Conservation (phyloP, 1,140 invertebrate species). For the Onthophagus taurus region DNA sequence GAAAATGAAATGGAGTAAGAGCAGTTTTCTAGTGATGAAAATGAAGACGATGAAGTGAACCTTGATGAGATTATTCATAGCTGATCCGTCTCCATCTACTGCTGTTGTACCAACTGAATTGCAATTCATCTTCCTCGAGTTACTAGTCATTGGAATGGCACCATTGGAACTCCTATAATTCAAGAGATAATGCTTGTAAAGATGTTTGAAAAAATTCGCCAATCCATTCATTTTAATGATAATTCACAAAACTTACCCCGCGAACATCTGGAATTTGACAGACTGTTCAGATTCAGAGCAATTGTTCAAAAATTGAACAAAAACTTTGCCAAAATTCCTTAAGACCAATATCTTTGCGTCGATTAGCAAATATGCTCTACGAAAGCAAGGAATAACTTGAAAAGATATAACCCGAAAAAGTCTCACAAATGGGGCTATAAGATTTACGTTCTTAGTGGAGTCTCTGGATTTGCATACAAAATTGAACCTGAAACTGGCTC, state of each 20-base stretch:
- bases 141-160: too few relatives aligned
- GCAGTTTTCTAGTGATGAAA: too few relatives aligned
- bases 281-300: constrained; percentile 33
- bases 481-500: constrained; percentile 15
- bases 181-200: too few relatives aligned
- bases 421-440: constrained; percentile 39
- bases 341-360: constrained; percentile 15
- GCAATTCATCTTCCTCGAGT: too few relatives aligned
- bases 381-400: constrained; percentile 16
- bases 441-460: constrained; percentile 19
- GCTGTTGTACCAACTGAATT: too few relatives aligned
- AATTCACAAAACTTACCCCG: constrained; percentile 21
- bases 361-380: constrained; percentile 21
- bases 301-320: constrained; percentile 33
- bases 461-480: constrained; percentile 18
- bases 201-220: constrained; percentile 33
- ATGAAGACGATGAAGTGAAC: too few relatives aligned
- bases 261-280: constrained; percentile 28
- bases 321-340: constrained; percentile 26
- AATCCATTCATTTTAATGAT: constrained; percentile 30
- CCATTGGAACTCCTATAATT: too few relatives aligned
- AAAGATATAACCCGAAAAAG: constrained; percentile 27
- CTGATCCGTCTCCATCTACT: too few relatives aligned
- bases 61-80: too few relatives aligned
- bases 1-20: too few relatives aligned